Evolutionary conservation across 2,797 vertebrate genomes (phyloP), one percentile per base, ranked within the genome.

Genomic region (Podarcis siculus): DNA sequence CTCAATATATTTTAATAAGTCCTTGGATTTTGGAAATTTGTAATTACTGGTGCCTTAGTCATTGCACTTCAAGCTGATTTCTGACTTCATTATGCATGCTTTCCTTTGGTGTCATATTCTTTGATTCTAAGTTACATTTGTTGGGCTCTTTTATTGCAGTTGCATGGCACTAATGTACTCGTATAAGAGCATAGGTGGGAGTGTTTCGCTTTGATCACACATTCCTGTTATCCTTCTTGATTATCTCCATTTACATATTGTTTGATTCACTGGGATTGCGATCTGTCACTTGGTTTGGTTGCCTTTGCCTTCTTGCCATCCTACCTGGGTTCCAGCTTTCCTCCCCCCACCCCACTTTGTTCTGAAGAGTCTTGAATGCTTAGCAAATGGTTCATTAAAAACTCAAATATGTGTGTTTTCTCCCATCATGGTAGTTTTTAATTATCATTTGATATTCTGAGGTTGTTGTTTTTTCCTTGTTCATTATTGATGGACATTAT

Each of bases 241-340:
- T 95, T 94, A 91, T 78, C n/a, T 84, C 67, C 91, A 92, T 95
- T 95, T 95, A 89, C 94, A 94, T 95, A 93, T 87, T 91, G 80
- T 89, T 93, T 93, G 86, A 87, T 94, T 95, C 80, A 30, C 85
- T 61, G 79, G 87, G 79, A 92, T 92, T 93, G 73, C 78, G 90
- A 92, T 94, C 90, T 94, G 80, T 87, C 0, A 0, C 87, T 93
- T 95, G 86, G 89, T 92, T 87, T 89, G 58, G 42, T 86, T 93
- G 89, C 92, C 91, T 89, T 86, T 93, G 89, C 92, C 91, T 89
- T 75, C 61, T 94, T 73, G 86, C 1, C 5, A 5, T 0, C 90
- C 91, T 94, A 92, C 92, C 85, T 86, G 89, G 83, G 90, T 89
- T 93, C 79, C 87, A 87, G 90, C 85, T 92, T 95, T 90, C 42